Evolutionary conservation across 2,888 invertebrate species (phyloP), one percentile per base, ranked within the genome.

Genomic region (Drosophila peninsularis): DNA sequence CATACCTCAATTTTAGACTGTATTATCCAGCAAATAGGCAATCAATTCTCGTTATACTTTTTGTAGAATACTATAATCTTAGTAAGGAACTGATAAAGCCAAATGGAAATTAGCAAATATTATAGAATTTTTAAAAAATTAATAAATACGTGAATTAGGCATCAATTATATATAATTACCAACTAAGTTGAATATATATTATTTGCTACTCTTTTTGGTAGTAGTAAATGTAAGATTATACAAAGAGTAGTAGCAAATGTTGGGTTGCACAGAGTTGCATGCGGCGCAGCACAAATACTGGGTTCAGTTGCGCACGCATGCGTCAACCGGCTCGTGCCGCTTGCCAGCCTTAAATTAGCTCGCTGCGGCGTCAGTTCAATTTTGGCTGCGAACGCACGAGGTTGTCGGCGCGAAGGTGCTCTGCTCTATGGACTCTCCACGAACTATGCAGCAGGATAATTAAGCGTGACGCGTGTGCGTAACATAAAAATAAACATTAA

Each of bases 1-100:
- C 65, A 86, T 91, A 91, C 90, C 92, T 89, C 90, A 92, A 76
- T 91, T 91, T 82, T 92, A 91, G 78, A 88, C 89, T 78, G 80
- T 54, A 50, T 63, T 19, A 55, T 47, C 58, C 24, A 27, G n/a
- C n/a, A 52, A n/a, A 34, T 71, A 70, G 52, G 61, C 55, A 53
- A 52, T 6, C 24, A 34, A 53, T 42, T 54, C 24, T 54, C 24
- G 41, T 37, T 37, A 24, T 47, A 21, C 36, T 30, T n/a, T 17
- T 42, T 36, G 14, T 50, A 56, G 36, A 49, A 14, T 42, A 30
- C n/a, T 30, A 36, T 30, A 37, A 27, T 30, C 30, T 30, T 42
- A 21, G 13, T 9, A 13, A 17, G 5, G 7, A 57, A 57, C 49
- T 62, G 30, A 49, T 50, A 27, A 27, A 37, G 10, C 13, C 27